Evolutionary conservation across 1,140 invertebrate species (phyloP).

Genomic region (Lasioglossum albipes): DNA sequence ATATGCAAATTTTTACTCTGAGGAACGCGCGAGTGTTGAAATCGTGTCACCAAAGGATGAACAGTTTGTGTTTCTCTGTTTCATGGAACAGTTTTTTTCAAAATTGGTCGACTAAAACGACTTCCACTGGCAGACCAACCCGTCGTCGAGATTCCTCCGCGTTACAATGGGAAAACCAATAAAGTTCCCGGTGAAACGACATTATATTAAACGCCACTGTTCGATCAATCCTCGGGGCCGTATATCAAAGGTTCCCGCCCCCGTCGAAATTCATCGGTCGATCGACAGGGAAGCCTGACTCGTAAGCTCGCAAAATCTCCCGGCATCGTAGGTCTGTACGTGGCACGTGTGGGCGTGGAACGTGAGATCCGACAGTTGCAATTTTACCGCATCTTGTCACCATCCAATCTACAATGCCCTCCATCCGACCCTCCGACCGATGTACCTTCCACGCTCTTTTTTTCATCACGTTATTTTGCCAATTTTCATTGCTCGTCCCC

Average conservation of each 20-base stretch:
- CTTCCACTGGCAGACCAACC: no score
- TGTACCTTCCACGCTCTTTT: background rate
- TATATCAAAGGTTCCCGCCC: conserved; percentile 9
- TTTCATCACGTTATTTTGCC: conserved; percentile 17
- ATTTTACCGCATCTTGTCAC: conserved; percentile 51
- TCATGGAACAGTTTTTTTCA: no score
- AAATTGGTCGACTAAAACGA: no score
- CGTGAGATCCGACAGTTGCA: conserved; percentile 59
- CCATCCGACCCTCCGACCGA: background rate
- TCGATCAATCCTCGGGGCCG: conserved; percentile 8
- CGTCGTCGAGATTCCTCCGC: background rate
- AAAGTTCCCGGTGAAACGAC: conserved; percentile 18
- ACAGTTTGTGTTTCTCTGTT: no score
- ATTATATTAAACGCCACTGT: conserved; percentile 29
- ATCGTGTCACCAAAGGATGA: no score
- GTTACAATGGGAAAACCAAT: background rate
- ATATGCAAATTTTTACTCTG: no score
- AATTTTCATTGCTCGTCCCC: background rate
- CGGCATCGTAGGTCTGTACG: conserved; percentile 11
- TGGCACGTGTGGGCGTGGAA: conserved; percentile 33
- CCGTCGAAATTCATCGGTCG: conserved; percentile 44
- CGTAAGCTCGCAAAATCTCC: conserved; percentile 42
- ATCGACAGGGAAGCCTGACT: conserved; percentile 22
- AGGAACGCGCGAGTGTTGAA: no score
- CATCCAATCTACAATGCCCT: conserved; percentile 40